phyloP scores from a whole-genome alignment of 2,888 invertebrate species.

The Leptinotarsa juncta region DNA sequence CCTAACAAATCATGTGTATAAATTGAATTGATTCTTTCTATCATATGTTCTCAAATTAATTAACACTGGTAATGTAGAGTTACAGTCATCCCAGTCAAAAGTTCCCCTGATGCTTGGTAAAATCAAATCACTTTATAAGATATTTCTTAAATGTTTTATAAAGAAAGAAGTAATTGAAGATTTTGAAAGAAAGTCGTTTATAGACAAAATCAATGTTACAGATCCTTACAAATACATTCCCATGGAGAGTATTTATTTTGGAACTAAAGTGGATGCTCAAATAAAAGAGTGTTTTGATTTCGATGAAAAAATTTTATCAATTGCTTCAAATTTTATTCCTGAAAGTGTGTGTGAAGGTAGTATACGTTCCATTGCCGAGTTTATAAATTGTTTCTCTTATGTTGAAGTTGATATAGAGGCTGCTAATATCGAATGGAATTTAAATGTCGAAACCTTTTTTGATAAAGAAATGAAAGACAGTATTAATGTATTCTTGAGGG shows the following conservation, averaged over 20 bases:
- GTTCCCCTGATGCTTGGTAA: conserved; percentile 1
- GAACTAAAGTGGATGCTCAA: background rate
- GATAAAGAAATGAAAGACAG: conserved; percentile 5
- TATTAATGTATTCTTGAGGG: background rate
- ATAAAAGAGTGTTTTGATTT: background rate
- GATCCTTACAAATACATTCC: background rate
- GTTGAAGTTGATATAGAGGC: background rate
- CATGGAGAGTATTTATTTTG: conserved; percentile 6
- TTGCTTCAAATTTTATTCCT: background rate
- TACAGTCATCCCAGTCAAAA: conserved; percentile 22
- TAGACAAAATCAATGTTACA: conserved; percentile 6
- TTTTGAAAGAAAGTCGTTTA: conserved; percentile 5
- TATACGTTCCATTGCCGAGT: conserved; percentile 11
- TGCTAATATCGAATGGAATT: conserved; percentile 4
- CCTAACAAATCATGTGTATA: conserved; percentile 13
- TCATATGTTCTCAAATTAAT: conserved; percentile 25
- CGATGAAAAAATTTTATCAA: background rate
- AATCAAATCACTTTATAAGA: conserved; percentile 22
- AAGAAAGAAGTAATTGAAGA: conserved; percentile 16
- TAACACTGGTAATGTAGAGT: conserved; percentile 19
- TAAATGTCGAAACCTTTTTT: background rate
- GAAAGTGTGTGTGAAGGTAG: background rate
- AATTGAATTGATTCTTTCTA: conserved; percentile 24
- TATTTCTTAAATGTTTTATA: conserved; percentile 4
- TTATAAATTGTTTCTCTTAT: background rate